Evolutionary conservation across 2,888 invertebrate species (phyloP).

Genomic region (Thymelicus sylvestris): DNA sequence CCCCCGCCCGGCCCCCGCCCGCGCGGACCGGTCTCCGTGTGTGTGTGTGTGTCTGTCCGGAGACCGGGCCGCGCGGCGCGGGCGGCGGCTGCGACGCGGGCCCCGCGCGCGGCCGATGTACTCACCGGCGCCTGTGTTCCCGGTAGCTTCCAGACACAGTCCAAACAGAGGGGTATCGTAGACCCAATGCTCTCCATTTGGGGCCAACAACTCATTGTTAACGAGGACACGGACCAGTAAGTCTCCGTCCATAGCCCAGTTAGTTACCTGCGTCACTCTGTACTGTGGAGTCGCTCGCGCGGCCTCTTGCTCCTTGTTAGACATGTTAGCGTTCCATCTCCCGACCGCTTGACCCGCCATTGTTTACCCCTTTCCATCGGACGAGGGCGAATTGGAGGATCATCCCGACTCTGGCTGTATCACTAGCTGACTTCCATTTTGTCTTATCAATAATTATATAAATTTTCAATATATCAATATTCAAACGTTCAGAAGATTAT

Average conservation of each 20-base stretch:
- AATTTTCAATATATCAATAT: no score
- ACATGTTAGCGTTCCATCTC: constrained; percentile 68
- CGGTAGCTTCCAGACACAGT: constrained; percentile 92
- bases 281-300: constrained; percentile 68
- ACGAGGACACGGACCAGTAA: constrained; percentile 99
- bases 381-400: constrained; percentile 58
- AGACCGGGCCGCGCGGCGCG: constrained; percentile 38
- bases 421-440: no score
- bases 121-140: constrained; percentile 78
- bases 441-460: no score
- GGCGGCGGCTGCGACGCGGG: constrained; percentile 39
- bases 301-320: constrained; percentile 69
- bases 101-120: constrained; percentile 39
- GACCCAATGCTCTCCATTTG: constrained; percentile 99
- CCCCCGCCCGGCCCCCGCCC: constrained; percentile 36
- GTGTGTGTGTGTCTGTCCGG: neutral
- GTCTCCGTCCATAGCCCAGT: constrained; percentile 79
- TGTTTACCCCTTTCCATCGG: constrained; percentile 53
- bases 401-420: neutral
- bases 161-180: constrained; percentile 98
- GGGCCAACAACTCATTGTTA: constrained; percentile 99
- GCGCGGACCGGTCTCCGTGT: constrained; percentile 18
- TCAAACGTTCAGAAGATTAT: no score
- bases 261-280: constrained; percentile 48
- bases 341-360: constrained; percentile 62